Percentiles rank a stretch among this genome's conserved stretches.
Conservation (phyloP, 2,888 invertebrate species). For the Amphipyra tragopoginis region DNA sequence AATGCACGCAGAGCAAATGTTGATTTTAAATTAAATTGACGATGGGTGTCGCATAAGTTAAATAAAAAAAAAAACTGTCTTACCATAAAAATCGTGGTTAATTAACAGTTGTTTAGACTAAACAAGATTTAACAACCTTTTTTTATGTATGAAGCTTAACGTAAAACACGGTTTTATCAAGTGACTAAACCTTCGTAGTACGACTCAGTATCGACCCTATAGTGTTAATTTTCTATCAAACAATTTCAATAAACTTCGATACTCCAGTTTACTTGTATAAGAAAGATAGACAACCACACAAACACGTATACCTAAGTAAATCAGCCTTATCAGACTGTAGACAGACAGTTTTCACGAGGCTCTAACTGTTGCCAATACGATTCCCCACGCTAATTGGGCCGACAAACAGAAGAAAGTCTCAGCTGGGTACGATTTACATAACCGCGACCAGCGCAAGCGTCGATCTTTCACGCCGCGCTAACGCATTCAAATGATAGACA, state of each 20-base stretch:
- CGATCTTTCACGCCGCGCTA: conserved; percentile 40
- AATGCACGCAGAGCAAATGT: too few relatives aligned
- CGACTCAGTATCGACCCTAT: too few relatives aligned
- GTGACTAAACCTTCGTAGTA: too few relatives aligned
- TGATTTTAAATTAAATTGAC: too few relatives aligned
- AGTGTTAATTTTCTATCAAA: background rate
- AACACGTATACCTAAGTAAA: conserved; percentile 2
- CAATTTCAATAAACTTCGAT: background rate
- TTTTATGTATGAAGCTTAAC: too few relatives aligned
- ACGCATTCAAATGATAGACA: conserved; percentile 46
- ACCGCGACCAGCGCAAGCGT: conserved; percentile 48
- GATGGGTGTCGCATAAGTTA: too few relatives aligned
- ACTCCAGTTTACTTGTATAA: background rate
- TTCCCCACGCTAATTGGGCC: conserved; percentile 63
- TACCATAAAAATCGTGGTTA: too few relatives aligned
- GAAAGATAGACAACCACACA: background rate
- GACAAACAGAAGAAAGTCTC: conserved; percentile 73
- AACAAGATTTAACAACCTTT: too few relatives aligned
- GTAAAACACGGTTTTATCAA: too few relatives aligned
- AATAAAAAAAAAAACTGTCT: too few relatives aligned
- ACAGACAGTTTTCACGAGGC: conserved; percentile 45
- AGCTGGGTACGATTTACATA: conserved; percentile 70
- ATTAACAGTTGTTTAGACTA: too few relatives aligned
- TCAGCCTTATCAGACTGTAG: conserved; percentile 4
- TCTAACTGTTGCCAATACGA: conserved; percentile 52